Conservation (phyloP, 1,140 invertebrate genomes). For the Meloidogyne chitwoodi region DNA sequence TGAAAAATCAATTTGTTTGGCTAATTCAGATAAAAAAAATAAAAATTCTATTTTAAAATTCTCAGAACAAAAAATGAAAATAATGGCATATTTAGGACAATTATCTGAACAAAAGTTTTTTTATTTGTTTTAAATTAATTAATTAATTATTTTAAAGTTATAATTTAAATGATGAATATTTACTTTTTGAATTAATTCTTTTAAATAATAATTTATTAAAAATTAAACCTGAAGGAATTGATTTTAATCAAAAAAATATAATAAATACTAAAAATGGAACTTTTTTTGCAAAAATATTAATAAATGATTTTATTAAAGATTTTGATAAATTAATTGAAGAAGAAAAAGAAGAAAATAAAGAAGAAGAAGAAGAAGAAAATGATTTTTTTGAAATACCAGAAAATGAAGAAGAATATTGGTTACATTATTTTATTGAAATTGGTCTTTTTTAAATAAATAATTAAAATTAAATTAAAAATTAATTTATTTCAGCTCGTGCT, state of each 20-base stretch:
- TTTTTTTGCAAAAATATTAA: neutral
- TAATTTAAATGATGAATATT: neutral
- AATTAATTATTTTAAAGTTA: neutral
- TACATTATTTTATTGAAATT: slow-evolving; percentile 14
- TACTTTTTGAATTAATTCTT: neutral
- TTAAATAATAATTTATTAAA: neutral
- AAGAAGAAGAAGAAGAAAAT: neutral
- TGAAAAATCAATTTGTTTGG: neutral
- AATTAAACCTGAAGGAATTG: neutral
- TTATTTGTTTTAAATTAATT: neutral
- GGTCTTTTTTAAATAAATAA: neutral
- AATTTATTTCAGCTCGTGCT: neutral
- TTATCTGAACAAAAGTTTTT: neutral
- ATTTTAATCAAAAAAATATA: neutral
- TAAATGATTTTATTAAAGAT: neutral
- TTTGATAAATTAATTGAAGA: neutral
- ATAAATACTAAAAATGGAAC: neutral
- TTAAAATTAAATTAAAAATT: neutral
- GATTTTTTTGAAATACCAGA: slow-evolving; percentile 9
- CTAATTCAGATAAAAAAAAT: neutral
- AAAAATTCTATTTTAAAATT: neutral
- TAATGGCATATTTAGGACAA: slow-evolving; percentile 12
- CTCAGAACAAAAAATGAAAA: slow-evolving; percentile 3
- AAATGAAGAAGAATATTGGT: slow-evolving; percentile 1
- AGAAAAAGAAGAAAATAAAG: neutral